A percentile compares a stretch with the other conserved stretches of the same genome.
These are phyloP conservation scores for Thamnaconus septentrionalis DNA, from an alignment of 2,113 vertebrate species.

Conservation along the genomic window DNA sequence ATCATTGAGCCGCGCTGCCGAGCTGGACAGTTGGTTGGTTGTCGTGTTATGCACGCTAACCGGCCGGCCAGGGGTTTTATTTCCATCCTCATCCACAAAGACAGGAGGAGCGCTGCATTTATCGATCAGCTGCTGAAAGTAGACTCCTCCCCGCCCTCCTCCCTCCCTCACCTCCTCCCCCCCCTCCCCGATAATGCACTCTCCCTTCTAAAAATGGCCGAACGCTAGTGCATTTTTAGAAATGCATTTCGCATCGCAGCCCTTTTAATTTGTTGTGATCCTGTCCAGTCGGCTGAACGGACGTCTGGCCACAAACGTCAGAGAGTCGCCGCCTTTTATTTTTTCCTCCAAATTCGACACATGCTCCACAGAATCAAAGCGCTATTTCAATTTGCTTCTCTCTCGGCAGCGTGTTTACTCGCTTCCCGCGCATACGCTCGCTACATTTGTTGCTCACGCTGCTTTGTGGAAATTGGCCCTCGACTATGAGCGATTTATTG, in stretches of 20 bases:
- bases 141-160: neutral
- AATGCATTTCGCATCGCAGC: no score
- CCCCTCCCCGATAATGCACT: no score
- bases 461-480: slow-evolving; percentile 35
- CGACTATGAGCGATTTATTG: slow-evolving; percentile 48
- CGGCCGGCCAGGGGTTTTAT: neutral
- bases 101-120: neutral
- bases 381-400: slow-evolving; percentile 21
- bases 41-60: neutral
- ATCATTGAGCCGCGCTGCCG: slow-evolving; percentile 7
- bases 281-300: no score
- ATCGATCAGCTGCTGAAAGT: slow-evolving; percentile 3
- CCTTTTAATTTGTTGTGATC: no score
- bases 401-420: slow-evolving; percentile 40
- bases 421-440: slow-evolving; percentile 16
- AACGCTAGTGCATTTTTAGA: no score
- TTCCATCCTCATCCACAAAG: slow-evolving; percentile 1
- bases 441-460: slow-evolving; percentile 35
- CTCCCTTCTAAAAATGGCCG: no score
- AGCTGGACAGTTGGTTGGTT: slow-evolving; percentile 1
- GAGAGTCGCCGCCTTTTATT: neutral
- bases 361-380: neutral
- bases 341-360: slow-evolving; percentile 1
- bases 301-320: no score
- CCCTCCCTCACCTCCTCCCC: no score